Percentiles rank a stretch among this genome's conserved stretches.
Evolutionary conservation across 1,140 invertebrate genomes (phyloP).

Genomic region (Philopotamus ludificatus): DNA sequence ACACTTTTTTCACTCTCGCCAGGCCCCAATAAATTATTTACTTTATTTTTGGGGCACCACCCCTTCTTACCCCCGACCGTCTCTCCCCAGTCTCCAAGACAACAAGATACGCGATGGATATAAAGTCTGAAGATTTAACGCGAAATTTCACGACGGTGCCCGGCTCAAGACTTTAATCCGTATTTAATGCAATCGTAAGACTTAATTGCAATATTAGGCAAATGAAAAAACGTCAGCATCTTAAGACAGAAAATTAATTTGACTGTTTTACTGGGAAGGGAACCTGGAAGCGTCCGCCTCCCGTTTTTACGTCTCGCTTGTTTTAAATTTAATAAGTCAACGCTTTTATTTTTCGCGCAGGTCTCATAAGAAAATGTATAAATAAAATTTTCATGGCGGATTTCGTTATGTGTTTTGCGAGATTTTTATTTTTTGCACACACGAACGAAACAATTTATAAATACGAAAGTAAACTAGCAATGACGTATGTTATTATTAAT

Average conservation of each 20-base stretch:
- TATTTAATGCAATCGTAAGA: conserved; percentile 23
- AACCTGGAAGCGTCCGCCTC: neutral
- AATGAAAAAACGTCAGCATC: conserved; percentile 27
- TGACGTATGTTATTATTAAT: no score
- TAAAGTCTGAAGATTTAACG: conserved; percentile 24
- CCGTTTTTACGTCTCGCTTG: neutral
- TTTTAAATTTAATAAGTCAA: no score
- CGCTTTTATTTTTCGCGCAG: no score
- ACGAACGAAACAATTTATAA: no score
- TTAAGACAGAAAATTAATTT: conserved; percentile 20
- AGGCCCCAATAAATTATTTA: conserved; percentile 15
- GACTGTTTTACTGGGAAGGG: conserved; percentile 5
- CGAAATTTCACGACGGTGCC: neutral
- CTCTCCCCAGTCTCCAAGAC: neutral
- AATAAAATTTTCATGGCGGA: no score
- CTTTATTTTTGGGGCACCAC: conserved; percentile 21
- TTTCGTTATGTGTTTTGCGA: no score
- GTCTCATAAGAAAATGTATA: no score
- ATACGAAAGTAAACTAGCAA: no score
- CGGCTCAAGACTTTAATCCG: conserved; percentile 20
- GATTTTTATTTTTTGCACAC: no score
- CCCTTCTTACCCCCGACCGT: conserved; percentile 6
- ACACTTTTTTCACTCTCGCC: no score
- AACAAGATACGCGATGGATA: conserved; percentile 6
- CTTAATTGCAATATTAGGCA: conserved; percentile 29